A percentile compares a stretch with the other conserved stretches of the same genome.
phyloP scores from a whole-genome alignment of 2,888 invertebrate species.

The Allolobophora icterica region DNA sequence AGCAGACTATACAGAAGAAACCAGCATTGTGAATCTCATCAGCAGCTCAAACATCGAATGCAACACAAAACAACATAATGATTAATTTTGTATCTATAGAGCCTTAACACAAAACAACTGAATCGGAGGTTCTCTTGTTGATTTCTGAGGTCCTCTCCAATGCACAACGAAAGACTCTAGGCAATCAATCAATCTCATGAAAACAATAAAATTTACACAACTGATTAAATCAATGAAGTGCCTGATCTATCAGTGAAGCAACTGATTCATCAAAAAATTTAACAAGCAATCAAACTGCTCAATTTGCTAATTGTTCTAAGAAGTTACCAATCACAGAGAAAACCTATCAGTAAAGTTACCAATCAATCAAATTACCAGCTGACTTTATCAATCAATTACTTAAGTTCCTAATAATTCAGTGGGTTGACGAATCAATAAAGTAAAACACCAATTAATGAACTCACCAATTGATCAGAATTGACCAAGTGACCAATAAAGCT shows the following conservation, averaged over 20 bases:
- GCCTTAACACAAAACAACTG: not conserved
- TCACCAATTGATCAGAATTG: not conserved
- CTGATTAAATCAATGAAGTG: not conserved
- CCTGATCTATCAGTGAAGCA: not conserved
- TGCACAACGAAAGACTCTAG: not conserved
- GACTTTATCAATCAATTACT: too few relatives aligned
- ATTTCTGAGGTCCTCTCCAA: not conserved
- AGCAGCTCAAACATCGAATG: not conserved
- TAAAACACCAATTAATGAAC: too few relatives aligned
- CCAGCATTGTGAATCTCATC: not conserved
- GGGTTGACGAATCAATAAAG: too few relatives aligned
- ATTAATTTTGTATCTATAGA: not conserved
- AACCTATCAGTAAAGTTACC: too few relatives aligned
- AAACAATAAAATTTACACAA: not conserved
- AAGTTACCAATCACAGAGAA: too few relatives aligned
- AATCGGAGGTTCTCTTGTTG: not conserved
- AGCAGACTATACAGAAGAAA: too few relatives aligned
- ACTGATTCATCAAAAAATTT: not conserved
- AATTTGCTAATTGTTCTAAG: too few relatives aligned
- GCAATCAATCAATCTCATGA: not conserved
- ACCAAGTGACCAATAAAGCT: not conserved
- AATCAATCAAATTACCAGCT: too few relatives aligned
- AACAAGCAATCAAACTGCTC: not conserved
- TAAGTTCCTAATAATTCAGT: too few relatives aligned
- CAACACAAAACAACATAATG: not conserved